These are phyloP conservation scores for Gasteruption jaculator DNA, from an alignment of 2,888 invertebrate species.

Conservation along the genomic window DNA sequence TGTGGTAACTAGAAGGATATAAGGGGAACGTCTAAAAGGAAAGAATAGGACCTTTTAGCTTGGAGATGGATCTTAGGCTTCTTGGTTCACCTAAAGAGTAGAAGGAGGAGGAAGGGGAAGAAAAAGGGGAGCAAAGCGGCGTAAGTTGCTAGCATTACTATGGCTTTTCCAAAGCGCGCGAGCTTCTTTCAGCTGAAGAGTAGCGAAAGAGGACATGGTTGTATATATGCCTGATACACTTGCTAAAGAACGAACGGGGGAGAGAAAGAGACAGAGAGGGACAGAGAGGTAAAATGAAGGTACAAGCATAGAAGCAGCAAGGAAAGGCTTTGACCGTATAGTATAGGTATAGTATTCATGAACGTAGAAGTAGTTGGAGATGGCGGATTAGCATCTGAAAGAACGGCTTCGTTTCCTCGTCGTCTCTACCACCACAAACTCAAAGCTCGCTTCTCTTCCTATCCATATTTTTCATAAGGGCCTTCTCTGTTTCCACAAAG, in stretches of 20 bases:
- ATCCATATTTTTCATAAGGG: too few relatives aligned
- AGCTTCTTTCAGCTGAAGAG: too few relatives aligned
- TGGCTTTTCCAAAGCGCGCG: too few relatives aligned
- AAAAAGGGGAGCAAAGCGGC: constrained; percentile 1
- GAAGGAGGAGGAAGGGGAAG: constrained; percentile 12
- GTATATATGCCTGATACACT: too few relatives aligned
- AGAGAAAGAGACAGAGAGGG: constrained; percentile 21
- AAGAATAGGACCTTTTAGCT: too few relatives aligned
- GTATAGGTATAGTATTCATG: constrained; percentile 49
- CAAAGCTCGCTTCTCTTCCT: too few relatives aligned
- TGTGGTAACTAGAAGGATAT: too few relatives aligned
- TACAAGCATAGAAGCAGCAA: constrained; percentile 12
- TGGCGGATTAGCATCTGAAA: constrained; percentile 50
- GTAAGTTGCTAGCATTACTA: too few relatives aligned
- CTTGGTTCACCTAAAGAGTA: background rate
- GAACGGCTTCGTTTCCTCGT: constrained; percentile 36
- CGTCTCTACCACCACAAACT: too few relatives aligned
- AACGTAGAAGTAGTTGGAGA: constrained; percentile 42
- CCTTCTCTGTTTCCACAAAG: too few relatives aligned
- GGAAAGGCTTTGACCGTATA: constrained; percentile 47
- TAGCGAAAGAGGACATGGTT: background rate
- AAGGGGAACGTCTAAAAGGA: too few relatives aligned
- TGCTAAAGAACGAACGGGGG: background rate
- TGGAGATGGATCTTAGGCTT: too few relatives aligned
- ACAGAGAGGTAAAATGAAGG: constrained; percentile 5